Conservation (phyloP, 2,113 vertebrate genomes). For the Oncorhynchus tshawytscha region DNA sequence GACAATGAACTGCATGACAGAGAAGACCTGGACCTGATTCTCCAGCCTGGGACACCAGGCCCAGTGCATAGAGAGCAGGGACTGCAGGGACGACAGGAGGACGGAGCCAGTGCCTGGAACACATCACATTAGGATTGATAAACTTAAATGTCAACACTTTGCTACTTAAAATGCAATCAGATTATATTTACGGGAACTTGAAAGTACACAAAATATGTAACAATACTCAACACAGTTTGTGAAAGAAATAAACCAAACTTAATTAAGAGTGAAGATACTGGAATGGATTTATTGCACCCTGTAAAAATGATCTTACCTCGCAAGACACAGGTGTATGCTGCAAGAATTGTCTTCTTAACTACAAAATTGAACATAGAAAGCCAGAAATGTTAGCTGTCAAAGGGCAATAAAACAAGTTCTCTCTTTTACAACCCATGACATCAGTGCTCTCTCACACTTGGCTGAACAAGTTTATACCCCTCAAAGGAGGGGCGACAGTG, state of each 20-base stretch:
- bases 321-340: conserved; percentile 81
- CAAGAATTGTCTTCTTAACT: conserved; percentile 85
- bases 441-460: not conserved
- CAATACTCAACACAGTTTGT: no score
- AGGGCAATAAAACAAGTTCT: not conserved
- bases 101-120: conserved; percentile 76
- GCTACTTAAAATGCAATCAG: no score
- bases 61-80: conserved; percentile 76
- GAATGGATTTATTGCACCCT: no score
- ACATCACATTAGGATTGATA: not conserved
- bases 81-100: conserved; percentile 79
- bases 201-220: no score
- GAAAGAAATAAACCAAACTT: no score
- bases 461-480: not conserved
- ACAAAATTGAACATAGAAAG: not conserved
- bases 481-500: not conserved
- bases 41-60: conserved; percentile 78
- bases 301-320: conserved; percentile 60
- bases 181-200: no score
- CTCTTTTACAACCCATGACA: not conserved
- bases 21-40: conserved; percentile 82
- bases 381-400: not conserved
- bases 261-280: not conserved
- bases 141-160: no score
- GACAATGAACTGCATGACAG: conserved; percentile 84